These are phyloP conservation scores for Vidua chalybeata DNA, from an alignment of 2,113 vertebrate species.

Conservation along the genomic window DNA sequence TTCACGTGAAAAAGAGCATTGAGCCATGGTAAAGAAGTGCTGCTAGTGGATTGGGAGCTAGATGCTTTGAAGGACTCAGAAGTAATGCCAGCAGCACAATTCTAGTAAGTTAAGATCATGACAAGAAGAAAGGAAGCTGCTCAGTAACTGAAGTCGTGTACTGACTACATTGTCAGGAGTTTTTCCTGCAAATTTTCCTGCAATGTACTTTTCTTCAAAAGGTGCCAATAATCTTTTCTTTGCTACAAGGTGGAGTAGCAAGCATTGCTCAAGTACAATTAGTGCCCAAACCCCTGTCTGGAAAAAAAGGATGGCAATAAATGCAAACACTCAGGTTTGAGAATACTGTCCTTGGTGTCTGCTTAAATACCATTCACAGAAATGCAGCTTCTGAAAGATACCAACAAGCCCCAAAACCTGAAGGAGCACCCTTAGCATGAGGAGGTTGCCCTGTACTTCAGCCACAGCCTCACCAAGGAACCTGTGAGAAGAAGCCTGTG, in stretches of 20 bases:
- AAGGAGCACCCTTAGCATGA: not conserved
- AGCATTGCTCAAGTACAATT: not conserved
- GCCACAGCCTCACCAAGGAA: not conserved
- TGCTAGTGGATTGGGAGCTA: not conserved
- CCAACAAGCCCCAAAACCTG: not conserved
- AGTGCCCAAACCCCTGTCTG: not conserved
- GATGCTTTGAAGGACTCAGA: rapidly evolving
- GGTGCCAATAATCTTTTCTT: not conserved
- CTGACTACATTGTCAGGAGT: not conserved
- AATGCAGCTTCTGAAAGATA: not conserved
- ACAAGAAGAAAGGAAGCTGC: not conserved
- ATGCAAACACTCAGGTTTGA: not conserved
- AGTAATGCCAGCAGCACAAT: not conserved
- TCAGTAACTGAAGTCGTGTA: not conserved
- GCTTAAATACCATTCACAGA: not conserved
- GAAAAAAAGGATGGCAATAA: not conserved
- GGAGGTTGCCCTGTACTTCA: not conserved
- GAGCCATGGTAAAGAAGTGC: not conserved
- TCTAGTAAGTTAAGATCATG: not conserved
- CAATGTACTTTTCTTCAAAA: not conserved
- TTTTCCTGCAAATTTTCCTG: not conserved
- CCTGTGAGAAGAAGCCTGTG: not conserved
- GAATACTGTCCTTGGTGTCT: not conserved
- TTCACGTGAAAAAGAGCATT: not conserved
- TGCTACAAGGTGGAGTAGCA: not conserved